Evolutionary conservation across 2,888 invertebrate species (phyloP).

Genomic region (Petrophora chlorosata): DNA sequence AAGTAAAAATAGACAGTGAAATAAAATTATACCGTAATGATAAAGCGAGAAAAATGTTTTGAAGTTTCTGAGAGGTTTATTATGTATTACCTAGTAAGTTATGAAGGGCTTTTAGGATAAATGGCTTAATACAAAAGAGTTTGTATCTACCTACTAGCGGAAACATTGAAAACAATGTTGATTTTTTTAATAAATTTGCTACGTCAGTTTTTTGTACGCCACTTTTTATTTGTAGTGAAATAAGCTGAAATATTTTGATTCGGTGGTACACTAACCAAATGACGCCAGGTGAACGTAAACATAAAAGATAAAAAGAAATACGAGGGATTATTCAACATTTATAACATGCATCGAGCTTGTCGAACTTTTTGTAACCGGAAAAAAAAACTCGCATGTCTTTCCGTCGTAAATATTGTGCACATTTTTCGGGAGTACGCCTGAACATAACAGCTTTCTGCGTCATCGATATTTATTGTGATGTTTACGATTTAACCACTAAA

Average conservation of each 20-base stretch:
- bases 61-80: background rate
- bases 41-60: background rate
- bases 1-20: conserved; percentile 16
- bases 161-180: too few species aligned
- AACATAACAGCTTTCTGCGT: conserved; percentile 73
- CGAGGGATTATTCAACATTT: conserved; percentile 11
- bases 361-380: conserved; percentile 45
- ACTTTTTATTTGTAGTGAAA: too few species aligned
- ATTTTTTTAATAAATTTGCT: too few species aligned
- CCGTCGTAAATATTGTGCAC: conserved; percentile 68
- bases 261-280: too few species aligned
- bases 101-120: too few species aligned
- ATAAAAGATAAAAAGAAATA: background rate
- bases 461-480: conserved; percentile 78
- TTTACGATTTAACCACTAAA: conserved; percentile 70
- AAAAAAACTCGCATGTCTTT: conserved; percentile 74
- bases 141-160: too few species aligned
- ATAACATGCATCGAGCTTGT: conserved; percentile 22
- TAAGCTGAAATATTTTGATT: too few species aligned
- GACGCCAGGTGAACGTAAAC: background rate
- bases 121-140: too few species aligned
- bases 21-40: conserved; percentile 19
- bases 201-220: too few species aligned
- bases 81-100: too few species aligned
- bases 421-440: conserved; percentile 73